Conservation (phyloP, 2,888 invertebrate genomes). For the Anaspis maculata region DNA sequence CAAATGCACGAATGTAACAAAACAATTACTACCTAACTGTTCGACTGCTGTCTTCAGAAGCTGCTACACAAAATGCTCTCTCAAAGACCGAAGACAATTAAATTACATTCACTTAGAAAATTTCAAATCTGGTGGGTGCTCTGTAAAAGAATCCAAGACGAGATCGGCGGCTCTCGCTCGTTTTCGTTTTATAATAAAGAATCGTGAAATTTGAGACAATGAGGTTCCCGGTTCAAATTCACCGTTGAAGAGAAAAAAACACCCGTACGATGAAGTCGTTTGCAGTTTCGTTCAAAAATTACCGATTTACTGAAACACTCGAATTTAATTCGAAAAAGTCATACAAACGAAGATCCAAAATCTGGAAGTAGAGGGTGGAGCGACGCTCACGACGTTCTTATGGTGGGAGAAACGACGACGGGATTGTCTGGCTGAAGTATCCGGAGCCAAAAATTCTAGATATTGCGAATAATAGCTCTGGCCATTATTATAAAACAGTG, state of each 20-base stretch:
- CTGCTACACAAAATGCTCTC: slow-evolving; percentile 20
- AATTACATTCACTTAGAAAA: slow-evolving; percentile 30
- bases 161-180: slow-evolving; percentile 34
- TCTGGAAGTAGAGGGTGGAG: slow-evolving; percentile 22
- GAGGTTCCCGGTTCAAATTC: no score
- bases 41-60: slow-evolving; percentile 19
- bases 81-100: slow-evolving; percentile 35
- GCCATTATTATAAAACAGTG: slow-evolving; percentile 8
- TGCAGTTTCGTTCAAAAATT: no score
- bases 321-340: no score
- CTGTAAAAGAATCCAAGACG: no score
- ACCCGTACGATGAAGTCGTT: no score
- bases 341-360: no score
- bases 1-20: no score
- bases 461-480: slow-evolving; percentile 15
- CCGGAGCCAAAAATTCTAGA: slow-evolving; percentile 19
- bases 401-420: slow-evolving; percentile 17
- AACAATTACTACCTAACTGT: no score
- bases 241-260: no score
- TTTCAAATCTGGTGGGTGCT: slow-evolving; percentile 35
- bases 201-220: slow-evolving; percentile 21
- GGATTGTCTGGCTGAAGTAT: slow-evolving; percentile 18
- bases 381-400: slow-evolving; percentile 9
- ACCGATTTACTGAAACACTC: no score
- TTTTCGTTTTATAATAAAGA: slow-evolving; percentile 29